Conservation (phyloP, 2,113 vertebrate genomes). For the Oenanthe melanoleuca region DNA sequence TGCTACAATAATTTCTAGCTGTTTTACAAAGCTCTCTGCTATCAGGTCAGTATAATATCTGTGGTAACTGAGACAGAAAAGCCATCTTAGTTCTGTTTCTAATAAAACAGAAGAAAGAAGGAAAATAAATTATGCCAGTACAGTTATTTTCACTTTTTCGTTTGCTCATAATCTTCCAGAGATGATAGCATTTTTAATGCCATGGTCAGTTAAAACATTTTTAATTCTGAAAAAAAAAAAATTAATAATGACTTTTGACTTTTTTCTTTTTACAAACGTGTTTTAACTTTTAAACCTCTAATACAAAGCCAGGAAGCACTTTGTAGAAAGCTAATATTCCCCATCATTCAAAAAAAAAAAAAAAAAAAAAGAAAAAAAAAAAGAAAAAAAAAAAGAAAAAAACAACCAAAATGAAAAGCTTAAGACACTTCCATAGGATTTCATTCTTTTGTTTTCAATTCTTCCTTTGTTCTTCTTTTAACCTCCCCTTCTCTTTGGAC, state of each 20-base stretch:
- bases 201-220: neutral
- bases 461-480: neutral
- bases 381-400: too few species aligned
- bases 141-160: neutral
- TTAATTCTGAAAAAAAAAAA: neutral
- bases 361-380: too few species aligned
- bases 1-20: neutral
- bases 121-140: neutral
- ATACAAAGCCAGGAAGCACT: neutral
- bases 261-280: accelerated
- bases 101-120: neutral
- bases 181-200: neutral
- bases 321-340: neutral
- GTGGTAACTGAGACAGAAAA: neutral
- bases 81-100: neutral
- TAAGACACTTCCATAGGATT: neutral
- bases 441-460: neutral
- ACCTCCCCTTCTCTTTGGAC: neutral
- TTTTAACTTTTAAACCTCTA: neutral
- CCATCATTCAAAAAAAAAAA: too few species aligned
- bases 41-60: neutral
- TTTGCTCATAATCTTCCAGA: neutral
- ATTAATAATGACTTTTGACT: neutral
- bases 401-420: neutral
- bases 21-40: neutral